phyloP scores from a whole-genome alignment of 1,140 invertebrate genomes.

The Coptotermes formosanus region DNA sequence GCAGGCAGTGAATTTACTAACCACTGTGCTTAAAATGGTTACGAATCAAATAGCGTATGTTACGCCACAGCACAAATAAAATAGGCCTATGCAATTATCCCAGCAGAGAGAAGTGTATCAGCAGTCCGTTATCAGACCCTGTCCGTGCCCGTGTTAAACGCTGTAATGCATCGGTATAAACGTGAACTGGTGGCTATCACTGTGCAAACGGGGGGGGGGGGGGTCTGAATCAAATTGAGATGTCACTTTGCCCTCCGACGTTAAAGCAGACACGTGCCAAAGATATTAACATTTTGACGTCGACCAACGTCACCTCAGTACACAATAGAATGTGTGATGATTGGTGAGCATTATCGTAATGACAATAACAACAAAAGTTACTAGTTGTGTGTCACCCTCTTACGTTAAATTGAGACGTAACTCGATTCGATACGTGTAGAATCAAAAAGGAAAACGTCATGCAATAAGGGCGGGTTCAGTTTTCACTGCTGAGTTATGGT shows the following conservation, averaged over 20 bases:
- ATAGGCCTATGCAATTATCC: too few relatives aligned
- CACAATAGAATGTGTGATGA: background rate
- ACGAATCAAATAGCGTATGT: too few relatives aligned
- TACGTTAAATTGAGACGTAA: constrained; percentile 17
- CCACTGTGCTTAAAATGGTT: too few relatives aligned
- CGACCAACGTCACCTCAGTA: background rate
- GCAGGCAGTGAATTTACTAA: too few relatives aligned
- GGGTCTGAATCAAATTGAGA: background rate
- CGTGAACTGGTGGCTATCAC: background rate
- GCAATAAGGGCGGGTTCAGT: background rate
- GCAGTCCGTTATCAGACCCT: too few relatives aligned
- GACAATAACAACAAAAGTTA: background rate
- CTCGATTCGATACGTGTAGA: constrained; percentile 4
- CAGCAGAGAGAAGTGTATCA: too few relatives aligned
- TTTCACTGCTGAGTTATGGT: background rate
- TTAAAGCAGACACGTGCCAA: background rate
- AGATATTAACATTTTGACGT: constrained; percentile 14
- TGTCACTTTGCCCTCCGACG: background rate
- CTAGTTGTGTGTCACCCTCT: background rate
- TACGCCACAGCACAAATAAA: too few relatives aligned
- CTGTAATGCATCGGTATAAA: background rate
- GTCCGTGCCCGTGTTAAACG: too few relatives aligned
- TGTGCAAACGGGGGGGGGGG: background rate
- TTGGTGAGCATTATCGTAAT: background rate
- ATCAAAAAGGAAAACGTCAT: background rate